These are phyloP conservation scores for Meloidogyne exigua DNA, from an alignment of 1,140 invertebrate species.

Conservation along the genomic window DNA sequence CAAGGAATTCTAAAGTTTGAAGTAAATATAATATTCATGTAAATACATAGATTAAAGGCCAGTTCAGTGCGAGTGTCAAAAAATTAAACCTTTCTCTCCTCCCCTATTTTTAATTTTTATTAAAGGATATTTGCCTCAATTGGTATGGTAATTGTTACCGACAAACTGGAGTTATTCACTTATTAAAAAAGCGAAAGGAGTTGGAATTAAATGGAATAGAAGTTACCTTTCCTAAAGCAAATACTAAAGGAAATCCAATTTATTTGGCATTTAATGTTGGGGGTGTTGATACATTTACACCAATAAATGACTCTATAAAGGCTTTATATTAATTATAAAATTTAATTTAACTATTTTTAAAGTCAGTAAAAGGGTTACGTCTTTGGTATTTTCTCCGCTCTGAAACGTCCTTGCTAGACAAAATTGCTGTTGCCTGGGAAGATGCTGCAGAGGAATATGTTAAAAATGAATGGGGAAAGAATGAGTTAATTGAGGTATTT, in stretches of 20 bases:
- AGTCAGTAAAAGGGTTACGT: slow-evolving; percentile 58
- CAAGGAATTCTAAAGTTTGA: slow-evolving; percentile 39
- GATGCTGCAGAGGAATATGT: slow-evolving; percentile 51
- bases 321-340: slow-evolving; percentile 18
- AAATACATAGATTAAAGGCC: too few species aligned
- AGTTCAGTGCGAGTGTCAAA: too few species aligned
- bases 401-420: slow-evolving; percentile 50
- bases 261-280: slow-evolving; percentile 63
- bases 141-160: slow-evolving; percentile 62
- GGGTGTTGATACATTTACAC: slow-evolving; percentile 54
- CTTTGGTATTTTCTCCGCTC: slow-evolving; percentile 62
- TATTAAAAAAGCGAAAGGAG: slow-evolving; percentile 53
- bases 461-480: slow-evolving; percentile 46
- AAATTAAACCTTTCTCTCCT: too few species aligned
- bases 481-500: slow-evolving; percentile 54
- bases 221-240: slow-evolving; percentile 57
- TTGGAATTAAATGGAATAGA: slow-evolving; percentile 56
- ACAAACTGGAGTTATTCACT: slow-evolving; percentile 54
- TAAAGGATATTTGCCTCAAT: slow-evolving; percentile 59
- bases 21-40: too few species aligned
- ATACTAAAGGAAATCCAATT: slow-evolving; percentile 59
- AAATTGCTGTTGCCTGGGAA: slow-evolving; percentile 56
- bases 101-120: not conserved
- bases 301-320: slow-evolving; percentile 56
- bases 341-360: not conserved